Percentiles rank a stretch among this genome's conserved stretches.
Evolutionary conservation across 2,797 vertebrate species (phyloP).

Genomic region (Hydrophis major): DNA sequence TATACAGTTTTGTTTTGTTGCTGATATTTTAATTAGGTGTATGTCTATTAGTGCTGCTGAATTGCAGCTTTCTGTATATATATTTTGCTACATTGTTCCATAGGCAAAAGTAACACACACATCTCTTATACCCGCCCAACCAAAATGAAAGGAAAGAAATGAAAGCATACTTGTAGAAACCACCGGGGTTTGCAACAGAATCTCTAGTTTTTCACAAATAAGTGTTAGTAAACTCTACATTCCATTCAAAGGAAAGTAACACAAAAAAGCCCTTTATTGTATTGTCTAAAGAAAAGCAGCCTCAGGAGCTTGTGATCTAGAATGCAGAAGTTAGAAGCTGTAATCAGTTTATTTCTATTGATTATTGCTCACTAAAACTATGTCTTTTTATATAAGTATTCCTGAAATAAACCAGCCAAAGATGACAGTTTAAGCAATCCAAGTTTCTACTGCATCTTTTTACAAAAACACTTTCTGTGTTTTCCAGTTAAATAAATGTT

Average conservation of each 20-base stretch:
- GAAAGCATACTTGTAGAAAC: neutral
- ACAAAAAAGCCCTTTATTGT: neutral
- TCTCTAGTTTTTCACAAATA: neutral
- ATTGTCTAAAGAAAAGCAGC: neutral
- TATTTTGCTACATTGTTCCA: neutral
- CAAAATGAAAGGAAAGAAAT: neutral
- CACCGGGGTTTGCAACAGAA: neutral
- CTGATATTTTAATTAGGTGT: neutral
- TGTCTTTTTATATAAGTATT: neutral
- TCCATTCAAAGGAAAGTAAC: neutral
- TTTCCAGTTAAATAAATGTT: neutral
- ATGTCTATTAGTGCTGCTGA: neutral
- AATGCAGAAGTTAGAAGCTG: neutral
- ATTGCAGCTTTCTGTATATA: neutral
- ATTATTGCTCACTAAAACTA: neutral
- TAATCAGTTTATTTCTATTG: neutral
- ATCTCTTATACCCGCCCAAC: neutral
- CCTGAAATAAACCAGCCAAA: neutral
- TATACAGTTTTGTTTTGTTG: neutral
- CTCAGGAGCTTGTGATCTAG: neutral
- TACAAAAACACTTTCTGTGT: neutral
- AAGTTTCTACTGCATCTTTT: neutral
- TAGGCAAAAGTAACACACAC: neutral
- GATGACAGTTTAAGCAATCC: neutral
- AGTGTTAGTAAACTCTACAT: neutral